Base-by-base conservation (phyloP, 1,140 invertebrate species). In the Brachystomella parvula region DNA sequence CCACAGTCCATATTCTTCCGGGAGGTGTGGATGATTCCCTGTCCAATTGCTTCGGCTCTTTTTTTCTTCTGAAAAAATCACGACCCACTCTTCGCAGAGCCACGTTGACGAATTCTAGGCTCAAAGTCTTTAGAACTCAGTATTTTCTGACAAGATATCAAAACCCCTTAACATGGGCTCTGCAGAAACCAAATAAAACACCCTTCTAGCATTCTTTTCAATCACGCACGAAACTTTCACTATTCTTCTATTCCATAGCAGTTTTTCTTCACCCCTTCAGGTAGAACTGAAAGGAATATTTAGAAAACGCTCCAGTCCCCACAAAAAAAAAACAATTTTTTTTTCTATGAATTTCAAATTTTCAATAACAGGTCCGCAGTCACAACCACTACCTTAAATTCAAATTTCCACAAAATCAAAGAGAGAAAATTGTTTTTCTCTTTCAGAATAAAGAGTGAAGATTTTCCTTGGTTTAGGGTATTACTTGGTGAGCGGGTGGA, bases 1-100 rank as follows among this genome's bases (percentile, higher is more conserved):
- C 71, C 65, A 72, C 71, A 49, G 71, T 72, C 71, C 71, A 72
- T 72, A 72, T 63, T 70, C 60, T 69, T 39, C 39, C 63, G 47
- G 57, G 65, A 3, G 35, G 62, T 12, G 21, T 21, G 31, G 9
- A 19, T 53, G 9, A 28, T 15, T 3, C 17, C 19, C 30, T 28
- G 2, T 32, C 12, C 17, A 17, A 39, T 19, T 39, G 6, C 24
- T 32, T 32, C n/a, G 19, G 15, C n/a, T 47, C 44, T 21, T 2
- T 53, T 63, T 47, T 63, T 28, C 62, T 15, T 63, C 28, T 63
- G 35, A 53, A 65, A 65, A 53, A 33, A n/a, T 56, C 47, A 2
- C 31, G 29, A 26, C 53, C 31, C 19, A 53, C 47, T 32, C 31
- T 65, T 32, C 29, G 53, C 57, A 65, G 26, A 33, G 47, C 53